These are phyloP conservation scores for Gallinago undulata DNA, from an alignment of 2,113 vertebrate genomes.

Conservation along the genomic window DNA sequence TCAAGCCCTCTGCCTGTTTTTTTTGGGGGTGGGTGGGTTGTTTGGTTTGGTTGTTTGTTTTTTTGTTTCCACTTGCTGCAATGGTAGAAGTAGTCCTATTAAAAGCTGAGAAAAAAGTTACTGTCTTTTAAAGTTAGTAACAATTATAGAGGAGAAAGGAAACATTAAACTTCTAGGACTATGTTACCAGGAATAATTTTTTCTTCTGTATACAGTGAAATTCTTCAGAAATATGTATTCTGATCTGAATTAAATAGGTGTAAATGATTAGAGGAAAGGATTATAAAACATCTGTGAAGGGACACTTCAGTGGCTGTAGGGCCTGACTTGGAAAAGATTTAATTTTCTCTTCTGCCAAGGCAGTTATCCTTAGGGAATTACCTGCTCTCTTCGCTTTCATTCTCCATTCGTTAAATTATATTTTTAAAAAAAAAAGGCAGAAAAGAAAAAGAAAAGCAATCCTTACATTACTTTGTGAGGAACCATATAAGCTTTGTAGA, in stretches of 20 bases:
- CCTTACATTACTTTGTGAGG: neutral
- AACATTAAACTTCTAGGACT: neutral
- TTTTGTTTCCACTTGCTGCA: neutral
- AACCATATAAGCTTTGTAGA: neutral
- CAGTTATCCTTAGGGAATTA: neutral
- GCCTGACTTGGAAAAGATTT: neutral
- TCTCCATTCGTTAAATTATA: neutral
- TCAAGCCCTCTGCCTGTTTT: neutral
- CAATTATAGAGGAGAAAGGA: neutral
- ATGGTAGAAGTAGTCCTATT: neutral
- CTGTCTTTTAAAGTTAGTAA: neutral
- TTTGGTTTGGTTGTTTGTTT: neutral
- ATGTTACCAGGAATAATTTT: neutral
- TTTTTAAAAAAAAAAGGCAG: neutral
- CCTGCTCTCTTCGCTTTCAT: neutral
- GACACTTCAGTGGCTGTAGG: neutral
- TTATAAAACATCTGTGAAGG: neutral
- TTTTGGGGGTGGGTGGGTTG: too few species aligned
- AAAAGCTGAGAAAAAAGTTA: neutral
- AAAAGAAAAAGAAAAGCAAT: neutral
- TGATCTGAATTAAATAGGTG: neutral
- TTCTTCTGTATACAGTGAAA: neutral
- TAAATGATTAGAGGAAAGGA: neutral
- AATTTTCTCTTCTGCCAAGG: neutral
- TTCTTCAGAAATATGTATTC: neutral